Conservation (phyloP, 2,888 invertebrate species). For the Ecdyonurus torrentis region DNA sequence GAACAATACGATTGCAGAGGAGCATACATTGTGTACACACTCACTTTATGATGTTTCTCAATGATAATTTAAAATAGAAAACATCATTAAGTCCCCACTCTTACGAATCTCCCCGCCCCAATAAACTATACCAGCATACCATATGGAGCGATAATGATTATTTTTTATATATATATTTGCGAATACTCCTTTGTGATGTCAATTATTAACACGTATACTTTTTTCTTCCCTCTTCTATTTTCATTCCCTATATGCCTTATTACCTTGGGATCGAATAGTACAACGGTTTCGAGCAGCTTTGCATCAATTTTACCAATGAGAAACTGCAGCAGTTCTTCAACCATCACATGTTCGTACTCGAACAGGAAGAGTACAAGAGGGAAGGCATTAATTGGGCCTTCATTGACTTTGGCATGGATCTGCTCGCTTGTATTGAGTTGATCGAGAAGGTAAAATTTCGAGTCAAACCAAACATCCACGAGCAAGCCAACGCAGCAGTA, state of each 20-base stretch:
- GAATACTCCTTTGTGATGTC: no score
- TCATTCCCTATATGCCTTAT: not conserved
- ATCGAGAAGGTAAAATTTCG: slow-evolving; percentile 61
- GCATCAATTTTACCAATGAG: slow-evolving; percentile 94
- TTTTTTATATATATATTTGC: no score
- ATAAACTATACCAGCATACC: no score
- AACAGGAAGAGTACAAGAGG: slow-evolving; percentile 88
- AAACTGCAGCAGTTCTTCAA: slow-evolving; percentile 93
- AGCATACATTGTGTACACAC: no score
- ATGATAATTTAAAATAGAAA: no score
- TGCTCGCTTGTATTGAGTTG: slow-evolving; percentile 77
- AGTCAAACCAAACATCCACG: no score
- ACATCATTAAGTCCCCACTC: no score
- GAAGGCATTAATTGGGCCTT: slow-evolving; percentile 84
- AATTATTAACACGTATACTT: not conserved
- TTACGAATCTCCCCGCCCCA: no score
- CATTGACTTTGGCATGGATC: slow-evolving; percentile 92
- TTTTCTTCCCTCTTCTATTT: not conserved
- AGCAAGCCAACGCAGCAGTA: no score
- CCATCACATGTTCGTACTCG: slow-evolving; percentile 90
- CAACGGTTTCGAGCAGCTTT: slow-evolving; percentile 90
- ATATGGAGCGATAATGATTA: no score
- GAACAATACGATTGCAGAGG: no score
- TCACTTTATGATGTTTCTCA: no score
- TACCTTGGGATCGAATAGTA: slow-evolving; percentile 34